Evolutionary conservation across 2,888 invertebrate species (phyloP), one percentile per base, ranked within the genome.

Genomic region (Cotesia congregata): DNA sequence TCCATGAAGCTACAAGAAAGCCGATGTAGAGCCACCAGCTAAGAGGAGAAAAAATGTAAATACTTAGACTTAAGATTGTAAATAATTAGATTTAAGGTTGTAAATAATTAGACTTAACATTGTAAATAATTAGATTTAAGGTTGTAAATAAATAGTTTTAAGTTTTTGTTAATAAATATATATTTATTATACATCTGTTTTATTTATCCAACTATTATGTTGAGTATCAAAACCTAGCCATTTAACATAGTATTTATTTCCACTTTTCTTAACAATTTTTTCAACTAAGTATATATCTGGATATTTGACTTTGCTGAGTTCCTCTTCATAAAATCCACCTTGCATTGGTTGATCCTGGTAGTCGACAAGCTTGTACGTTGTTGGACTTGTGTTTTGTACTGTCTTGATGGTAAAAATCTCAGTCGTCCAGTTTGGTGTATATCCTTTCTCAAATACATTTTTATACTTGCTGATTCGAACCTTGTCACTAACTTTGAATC

Each of bases 321-420:
- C 74, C 17, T 75, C 59, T 50, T 78, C 70, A 68, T 78, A 79
- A 40, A 78, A 80, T 20, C 77, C 68, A 2, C 78, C 77, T 30
- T 83, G 81, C 39, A 89, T 86, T 7, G 77, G 74, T 72, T 86
- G 77, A 69, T 83, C 77, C 50, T 20, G 20, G 20, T 20, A 75
- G 65, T 87, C 87, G 74, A 83, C 79, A 5, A 88, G 76, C 30
- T 81, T 67, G 71, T 87, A 87, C 1, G 86, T 87, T 3, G 80
- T 76, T 5, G 87, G 86, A 80, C 82, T 83, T 15, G 85, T 85
- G 60, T 81, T 80, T 20, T 84, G 74, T 4, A 86, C 80, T 81
- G 84, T 81, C 12, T 7, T 50, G 60, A 88, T 81, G 72, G 78
- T 84, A 78, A 88, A 89, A 70, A 89, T 77, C 78, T 88, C 87